phyloP scores from a whole-genome alignment of 2,888 invertebrate species.

The Agrotis clavis region DNA sequence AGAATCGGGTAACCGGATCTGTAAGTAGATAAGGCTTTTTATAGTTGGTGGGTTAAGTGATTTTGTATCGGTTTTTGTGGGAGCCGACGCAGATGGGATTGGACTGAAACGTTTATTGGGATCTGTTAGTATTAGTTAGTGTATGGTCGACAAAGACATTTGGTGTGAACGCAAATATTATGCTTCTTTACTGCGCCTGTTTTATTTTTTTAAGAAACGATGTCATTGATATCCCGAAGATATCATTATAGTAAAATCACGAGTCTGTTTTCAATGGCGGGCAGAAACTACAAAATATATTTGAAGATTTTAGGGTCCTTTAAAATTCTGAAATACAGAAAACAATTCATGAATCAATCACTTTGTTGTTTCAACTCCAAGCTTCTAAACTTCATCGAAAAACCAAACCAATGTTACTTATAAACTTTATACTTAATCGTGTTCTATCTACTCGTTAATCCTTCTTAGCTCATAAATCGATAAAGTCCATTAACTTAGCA shows the following conservation, averaged over 20 bases:
- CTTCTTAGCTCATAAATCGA: constrained; percentile 38
- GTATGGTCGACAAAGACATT: background rate
- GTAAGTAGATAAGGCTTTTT: constrained; percentile 60
- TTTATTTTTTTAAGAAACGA: background rate
- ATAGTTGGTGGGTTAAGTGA: constrained; percentile 63
- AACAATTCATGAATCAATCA: too few relatives aligned
- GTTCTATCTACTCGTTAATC: constrained; percentile 27
- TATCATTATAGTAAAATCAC: too few relatives aligned
- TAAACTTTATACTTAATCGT: background rate
- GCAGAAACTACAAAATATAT: too few relatives aligned
- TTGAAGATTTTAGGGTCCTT: too few relatives aligned
- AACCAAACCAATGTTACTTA: background rate
- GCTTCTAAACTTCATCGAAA: background rate
- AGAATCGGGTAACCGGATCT: constrained; percentile 55
- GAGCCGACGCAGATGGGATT: constrained; percentile 35
- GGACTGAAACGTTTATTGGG: constrained; percentile 34
- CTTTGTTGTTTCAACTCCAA: background rate
- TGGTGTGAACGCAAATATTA: background rate
- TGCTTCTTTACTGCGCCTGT: background rate
- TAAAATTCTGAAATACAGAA: too few relatives aligned
- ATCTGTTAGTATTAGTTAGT: constrained; percentile 6
- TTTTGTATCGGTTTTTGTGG: constrained; percentile 55
- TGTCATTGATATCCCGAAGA: background rate
- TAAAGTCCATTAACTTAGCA: constrained; percentile 46
- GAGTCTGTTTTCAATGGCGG: too few relatives aligned